phyloP scores from a whole-genome alignment of 2,888 invertebrate genomes.

The Rotaria socialis region DNA sequence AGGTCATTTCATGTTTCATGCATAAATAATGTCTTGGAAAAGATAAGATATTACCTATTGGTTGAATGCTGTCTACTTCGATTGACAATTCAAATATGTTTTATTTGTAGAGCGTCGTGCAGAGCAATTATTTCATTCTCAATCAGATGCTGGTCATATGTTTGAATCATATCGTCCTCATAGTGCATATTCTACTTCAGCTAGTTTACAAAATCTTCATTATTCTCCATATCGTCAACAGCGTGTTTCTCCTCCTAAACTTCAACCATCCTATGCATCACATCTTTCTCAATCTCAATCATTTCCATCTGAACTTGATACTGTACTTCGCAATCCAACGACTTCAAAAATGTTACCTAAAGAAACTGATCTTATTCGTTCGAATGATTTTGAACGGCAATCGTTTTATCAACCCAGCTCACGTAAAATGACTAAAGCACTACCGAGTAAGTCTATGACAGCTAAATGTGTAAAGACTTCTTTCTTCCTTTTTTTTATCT shows the following conservation, averaged over 20 bases:
- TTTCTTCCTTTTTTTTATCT: not conserved
- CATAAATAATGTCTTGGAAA: too few relatives aligned
- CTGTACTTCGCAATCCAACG: not conserved
- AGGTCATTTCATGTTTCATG: too few relatives aligned
- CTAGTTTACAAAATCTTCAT: slow-evolving; percentile 22
- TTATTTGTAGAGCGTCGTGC: not conserved
- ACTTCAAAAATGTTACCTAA: not conserved
- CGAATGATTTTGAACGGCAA: not conserved
- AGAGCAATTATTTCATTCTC: not conserved
- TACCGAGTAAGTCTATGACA: not conserved
- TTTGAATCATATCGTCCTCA: slow-evolving; percentile 1
- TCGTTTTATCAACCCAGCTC: not conserved
- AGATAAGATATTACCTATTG: too few relatives aligned
- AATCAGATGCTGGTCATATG: slow-evolving; percentile 24
- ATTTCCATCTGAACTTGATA: slow-evolving; percentile 15
- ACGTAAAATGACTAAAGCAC: not conserved
- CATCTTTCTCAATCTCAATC: slow-evolving; percentile 7
- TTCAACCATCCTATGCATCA: not conserved
- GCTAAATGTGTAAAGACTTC: too few relatives aligned
- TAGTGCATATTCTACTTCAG: not conserved
- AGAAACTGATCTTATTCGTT: not conserved
- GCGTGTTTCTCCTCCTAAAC: not conserved
- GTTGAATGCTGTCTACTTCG: too few relatives aligned
- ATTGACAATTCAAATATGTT: too few relatives aligned
- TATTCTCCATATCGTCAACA: slow-evolving; percentile 7